Evolutionary conservation across 2,113 vertebrate genomes (phyloP).

Genomic region (Dicaeum eximium): DNA sequence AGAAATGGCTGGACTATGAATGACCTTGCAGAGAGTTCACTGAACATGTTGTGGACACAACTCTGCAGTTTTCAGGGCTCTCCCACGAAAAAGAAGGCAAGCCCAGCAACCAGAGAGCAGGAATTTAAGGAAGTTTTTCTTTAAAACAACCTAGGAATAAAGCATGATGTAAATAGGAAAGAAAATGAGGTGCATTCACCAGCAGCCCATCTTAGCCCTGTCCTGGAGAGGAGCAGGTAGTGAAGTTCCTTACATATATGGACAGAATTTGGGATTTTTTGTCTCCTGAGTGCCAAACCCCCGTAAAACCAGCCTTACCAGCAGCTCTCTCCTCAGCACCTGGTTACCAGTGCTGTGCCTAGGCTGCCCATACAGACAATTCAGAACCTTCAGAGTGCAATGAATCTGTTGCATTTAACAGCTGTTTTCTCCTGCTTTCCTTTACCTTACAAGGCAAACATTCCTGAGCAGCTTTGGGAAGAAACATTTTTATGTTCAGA

Average conservation of each 20-base stretch:
- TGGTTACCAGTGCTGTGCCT: not conserved
- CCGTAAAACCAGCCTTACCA: not conserved
- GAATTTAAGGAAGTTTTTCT: not conserved
- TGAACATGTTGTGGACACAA: not conserved
- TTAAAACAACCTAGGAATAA: not conserved
- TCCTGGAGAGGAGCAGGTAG: not conserved
- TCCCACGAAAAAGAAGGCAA: not conserved
- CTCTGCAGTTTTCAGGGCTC: fast-evolving
- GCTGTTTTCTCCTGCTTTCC: not conserved
- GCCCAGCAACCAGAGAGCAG: not conserved
- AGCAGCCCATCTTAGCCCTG: not conserved
- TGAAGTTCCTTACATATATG: not conserved
- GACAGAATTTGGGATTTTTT: not conserved
- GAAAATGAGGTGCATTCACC: not conserved
- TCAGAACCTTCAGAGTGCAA: not conserved
- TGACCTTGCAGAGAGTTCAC: not conserved
- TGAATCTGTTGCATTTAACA: not conserved
- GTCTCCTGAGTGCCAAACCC: not conserved
- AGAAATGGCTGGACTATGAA: not conserved
- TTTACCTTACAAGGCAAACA: conserved; percentile 27
- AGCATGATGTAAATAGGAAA: not conserved
- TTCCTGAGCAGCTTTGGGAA: not conserved
- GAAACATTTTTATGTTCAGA: not conserved
- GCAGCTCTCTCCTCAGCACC: not conserved
- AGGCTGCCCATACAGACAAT: not conserved